phyloP scores from a whole-genome alignment of 2,797 vertebrate genomes.

The Varecia variegata region DNA sequence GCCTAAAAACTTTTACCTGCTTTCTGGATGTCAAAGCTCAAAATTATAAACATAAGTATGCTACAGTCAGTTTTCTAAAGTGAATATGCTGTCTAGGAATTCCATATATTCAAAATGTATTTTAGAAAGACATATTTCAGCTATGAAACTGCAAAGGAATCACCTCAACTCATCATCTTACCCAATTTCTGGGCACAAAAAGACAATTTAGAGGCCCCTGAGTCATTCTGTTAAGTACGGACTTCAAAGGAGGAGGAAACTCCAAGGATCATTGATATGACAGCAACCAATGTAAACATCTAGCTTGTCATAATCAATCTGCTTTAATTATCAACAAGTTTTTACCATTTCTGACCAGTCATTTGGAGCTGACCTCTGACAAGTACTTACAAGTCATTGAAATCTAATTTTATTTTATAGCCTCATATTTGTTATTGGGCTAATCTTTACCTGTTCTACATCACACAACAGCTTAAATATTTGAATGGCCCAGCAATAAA shows the following conservation, averaged over 20 bases:
- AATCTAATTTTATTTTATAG: constrained; percentile 78
- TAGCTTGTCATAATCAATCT: constrained; percentile 39
- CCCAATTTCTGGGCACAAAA: constrained; percentile 36
- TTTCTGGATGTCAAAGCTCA: constrained; percentile 66
- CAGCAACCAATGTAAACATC: constrained; percentile 41
- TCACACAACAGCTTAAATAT: constrained; percentile 75
- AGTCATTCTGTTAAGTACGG: neutral
- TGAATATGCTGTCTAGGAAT: constrained; percentile 27
- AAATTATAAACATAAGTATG: constrained; percentile 50
- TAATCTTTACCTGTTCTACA: constrained; percentile 79
- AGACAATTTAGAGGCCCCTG: neutral
- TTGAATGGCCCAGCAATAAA: constrained; percentile 77
- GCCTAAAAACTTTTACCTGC: constrained; percentile 23
- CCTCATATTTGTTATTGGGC: constrained; percentile 75
- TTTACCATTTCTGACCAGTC: constrained; percentile 50
- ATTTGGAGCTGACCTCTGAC: constrained; percentile 71
- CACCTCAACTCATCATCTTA: constrained; percentile 38
- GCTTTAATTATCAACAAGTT: constrained; percentile 50
- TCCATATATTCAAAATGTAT: constrained; percentile 34
- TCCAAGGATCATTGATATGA: neutral
- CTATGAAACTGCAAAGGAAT: constrained; percentile 50
- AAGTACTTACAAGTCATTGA: constrained; percentile 71
- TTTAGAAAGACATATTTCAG: constrained; percentile 55
- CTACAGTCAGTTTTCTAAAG: constrained; percentile 37
- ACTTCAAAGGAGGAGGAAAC: neutral